phyloP scores from a whole-genome alignment of 2,888 invertebrate genomes.

The Drosophila anceps region DNA sequence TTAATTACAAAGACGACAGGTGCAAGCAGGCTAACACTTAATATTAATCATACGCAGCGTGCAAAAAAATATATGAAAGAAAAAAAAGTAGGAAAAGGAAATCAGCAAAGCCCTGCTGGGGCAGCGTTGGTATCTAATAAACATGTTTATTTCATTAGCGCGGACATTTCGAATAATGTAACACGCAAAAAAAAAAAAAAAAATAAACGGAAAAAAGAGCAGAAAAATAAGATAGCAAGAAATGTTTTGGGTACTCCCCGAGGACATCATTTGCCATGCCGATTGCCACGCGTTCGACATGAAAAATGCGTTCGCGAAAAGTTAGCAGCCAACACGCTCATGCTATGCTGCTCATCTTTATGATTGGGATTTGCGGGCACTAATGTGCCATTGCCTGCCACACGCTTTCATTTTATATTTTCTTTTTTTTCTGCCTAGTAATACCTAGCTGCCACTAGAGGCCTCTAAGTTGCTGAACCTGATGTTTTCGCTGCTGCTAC shows the following conservation, averaged over 20 bases:
- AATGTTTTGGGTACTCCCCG: slow-evolving; percentile 55
- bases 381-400: slow-evolving; percentile 71
- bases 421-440: slow-evolving; percentile 37
- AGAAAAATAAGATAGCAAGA: background rate
- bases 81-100: background rate
- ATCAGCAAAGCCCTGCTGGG: slow-evolving; percentile 41
- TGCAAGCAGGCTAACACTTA: slow-evolving; percentile 63
- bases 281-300: slow-evolving; percentile 75
- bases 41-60: slow-evolving; percentile 74
- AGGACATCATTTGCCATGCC: slow-evolving; percentile 73
- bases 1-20: slow-evolving; percentile 77
- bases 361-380: slow-evolving; percentile 78
- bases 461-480: slow-evolving; percentile 29
- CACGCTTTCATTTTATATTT: slow-evolving; percentile 19
- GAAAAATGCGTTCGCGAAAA: slow-evolving; percentile 80
- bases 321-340: slow-evolving; percentile 43
- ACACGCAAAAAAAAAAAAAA: slow-evolving; percentile 11
- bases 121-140: slow-evolving; percentile 73
- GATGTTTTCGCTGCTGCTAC: slow-evolving; percentile 28
- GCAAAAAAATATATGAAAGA: slow-evolving; percentile 35
- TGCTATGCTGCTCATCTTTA: slow-evolving; percentile 45
- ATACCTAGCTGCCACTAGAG: slow-evolving; percentile 31
- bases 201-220: background rate
- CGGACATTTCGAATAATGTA: slow-evolving; percentile 60
- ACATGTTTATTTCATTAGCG: slow-evolving; percentile 79